These are phyloP conservation scores for Scolopax bukidnonensis DNA, from an alignment of 2,797 vertebrate species.

Conservation along the genomic window DNA sequence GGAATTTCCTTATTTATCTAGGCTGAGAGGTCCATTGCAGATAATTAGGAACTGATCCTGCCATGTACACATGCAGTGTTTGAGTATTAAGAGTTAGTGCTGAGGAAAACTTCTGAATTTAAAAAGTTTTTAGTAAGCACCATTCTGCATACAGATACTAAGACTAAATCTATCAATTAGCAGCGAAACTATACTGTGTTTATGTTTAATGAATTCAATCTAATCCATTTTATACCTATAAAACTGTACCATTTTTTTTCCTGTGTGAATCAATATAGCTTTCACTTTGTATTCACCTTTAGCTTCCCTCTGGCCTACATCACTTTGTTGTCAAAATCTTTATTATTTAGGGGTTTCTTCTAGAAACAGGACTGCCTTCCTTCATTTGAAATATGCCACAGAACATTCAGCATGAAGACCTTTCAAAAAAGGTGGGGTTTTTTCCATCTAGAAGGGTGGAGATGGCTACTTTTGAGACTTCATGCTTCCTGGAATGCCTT, in stretches of 20 bases:
- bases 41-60: neutral
- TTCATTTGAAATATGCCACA: neutral
- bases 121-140: neutral
- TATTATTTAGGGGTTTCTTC: conserved; percentile 28
- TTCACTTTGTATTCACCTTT: conserved; percentile 13
- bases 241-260: neutral
- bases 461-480: neutral
- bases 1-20: neutral
- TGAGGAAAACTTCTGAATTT: neutral
- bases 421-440: neutral
- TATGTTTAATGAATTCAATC: neutral
- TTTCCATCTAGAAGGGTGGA: conserved; percentile 6
- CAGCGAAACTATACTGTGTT: neutral
- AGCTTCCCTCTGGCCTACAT: neutral
- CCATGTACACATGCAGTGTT: fast-evolving
- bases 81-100: neutral
- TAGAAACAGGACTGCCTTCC: neutral
- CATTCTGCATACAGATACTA: neutral
- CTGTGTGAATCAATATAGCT: neutral
- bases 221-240: neutral
- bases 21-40: neutral
- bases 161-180: neutral
- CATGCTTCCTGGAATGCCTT: conserved; percentile 25
- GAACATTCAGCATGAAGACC: neutral
- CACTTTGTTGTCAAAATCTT: conserved; percentile 13